Evolutionary conservation across 1,140 invertebrate genomes (phyloP), one percentile per base, ranked within the genome.

Genomic region (Ganaspis sp.): DNA sequence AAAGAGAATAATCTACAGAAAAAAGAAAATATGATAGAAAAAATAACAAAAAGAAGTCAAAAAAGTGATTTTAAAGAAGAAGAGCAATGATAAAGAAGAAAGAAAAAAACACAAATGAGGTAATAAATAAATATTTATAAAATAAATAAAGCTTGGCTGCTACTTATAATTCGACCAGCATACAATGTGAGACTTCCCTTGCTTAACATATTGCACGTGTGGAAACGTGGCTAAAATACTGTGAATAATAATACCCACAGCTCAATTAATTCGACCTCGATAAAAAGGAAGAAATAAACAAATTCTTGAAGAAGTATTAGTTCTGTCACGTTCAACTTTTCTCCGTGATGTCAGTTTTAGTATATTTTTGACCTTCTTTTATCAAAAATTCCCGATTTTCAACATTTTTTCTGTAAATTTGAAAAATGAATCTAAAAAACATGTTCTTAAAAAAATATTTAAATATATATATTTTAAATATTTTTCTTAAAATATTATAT

Each of bases 191-290:
- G 76, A 76, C 81, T 76, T 83, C 40, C 49, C 37, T 75, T 69
- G 79, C 83, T 86, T 82, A 82, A 84, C 83, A 84, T 86, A 84
- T 75, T 72, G 77, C 76, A 80, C 79, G 84, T 81, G 81, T 81
- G 77, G 76, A 87, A 85, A 87, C 87, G 87, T 88, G 87, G 82
- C 49, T 85, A 74, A 83, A 88, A 88, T 88, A 80, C 73, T 80
- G 45, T 58, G 74, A 49, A 77, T 69, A 26, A 64, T 26, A 45
- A 17, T 19, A 71, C 53, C 29, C 42, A 26, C 53, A 37, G 37
- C 58, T 49, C 76, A 49, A 73, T 73, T 38, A 21, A 26, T 45
- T 70, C 26, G 71, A 70, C 34, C 69, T 38, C 69, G 70, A 71
- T 42, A 71, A 64, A 64, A 64, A 64, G 26, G 21, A 64, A 64